Evolutionary conservation across 2,888 invertebrate genomes (phyloP).

Genomic region (Ochlodes sylvanus): DNA sequence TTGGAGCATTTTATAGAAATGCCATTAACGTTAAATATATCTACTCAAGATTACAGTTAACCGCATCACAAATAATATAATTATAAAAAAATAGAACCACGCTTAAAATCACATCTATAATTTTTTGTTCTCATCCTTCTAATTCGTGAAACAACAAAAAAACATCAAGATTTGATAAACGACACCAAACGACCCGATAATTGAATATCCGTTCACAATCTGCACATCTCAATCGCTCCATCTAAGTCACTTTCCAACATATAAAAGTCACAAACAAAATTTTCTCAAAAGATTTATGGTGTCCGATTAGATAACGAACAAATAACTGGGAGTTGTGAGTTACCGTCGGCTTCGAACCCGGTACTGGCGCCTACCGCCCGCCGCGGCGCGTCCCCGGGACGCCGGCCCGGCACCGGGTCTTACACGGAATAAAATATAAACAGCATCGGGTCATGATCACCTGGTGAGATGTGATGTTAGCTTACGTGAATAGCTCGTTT

Average conservation of each 20-base stretch:
- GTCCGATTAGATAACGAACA: slow-evolving; percentile 34
- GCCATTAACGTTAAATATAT: no score
- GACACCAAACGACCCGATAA: slow-evolving; percentile 19
- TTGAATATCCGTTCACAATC: slow-evolving; percentile 27
- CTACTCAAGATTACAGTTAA: no score
- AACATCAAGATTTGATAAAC: slow-evolving; percentile 13
- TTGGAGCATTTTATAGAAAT: no score
- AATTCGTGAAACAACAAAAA: slow-evolving; percentile 5
- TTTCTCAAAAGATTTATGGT: slow-evolving; percentile 27
- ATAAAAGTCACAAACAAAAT: slow-evolving; percentile 19
- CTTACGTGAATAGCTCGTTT: slow-evolving; percentile 17
- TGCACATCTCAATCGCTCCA: slow-evolving; percentile 35
- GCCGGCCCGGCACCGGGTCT: neutral
- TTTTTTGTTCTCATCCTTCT: neutral
- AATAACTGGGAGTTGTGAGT: slow-evolving; percentile 27
- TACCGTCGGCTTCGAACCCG: slow-evolving; percentile 41
- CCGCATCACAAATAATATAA: neutral
- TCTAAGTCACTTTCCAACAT: slow-evolving; percentile 6
- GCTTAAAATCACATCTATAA: neutral
- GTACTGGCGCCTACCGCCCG: slow-evolving; percentile 53
- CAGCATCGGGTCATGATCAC: slow-evolving; percentile 24
- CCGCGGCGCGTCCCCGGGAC: slow-evolving; percentile 42
- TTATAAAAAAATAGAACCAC: neutral
- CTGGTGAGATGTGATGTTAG: slow-evolving; percentile 29
- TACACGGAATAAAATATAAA: slow-evolving; percentile 23